Evolutionary conservation across 2,113 vertebrate species (phyloP), one percentile per base, ranked within the genome.

Genomic region (Pterocles burchelli): DNA sequence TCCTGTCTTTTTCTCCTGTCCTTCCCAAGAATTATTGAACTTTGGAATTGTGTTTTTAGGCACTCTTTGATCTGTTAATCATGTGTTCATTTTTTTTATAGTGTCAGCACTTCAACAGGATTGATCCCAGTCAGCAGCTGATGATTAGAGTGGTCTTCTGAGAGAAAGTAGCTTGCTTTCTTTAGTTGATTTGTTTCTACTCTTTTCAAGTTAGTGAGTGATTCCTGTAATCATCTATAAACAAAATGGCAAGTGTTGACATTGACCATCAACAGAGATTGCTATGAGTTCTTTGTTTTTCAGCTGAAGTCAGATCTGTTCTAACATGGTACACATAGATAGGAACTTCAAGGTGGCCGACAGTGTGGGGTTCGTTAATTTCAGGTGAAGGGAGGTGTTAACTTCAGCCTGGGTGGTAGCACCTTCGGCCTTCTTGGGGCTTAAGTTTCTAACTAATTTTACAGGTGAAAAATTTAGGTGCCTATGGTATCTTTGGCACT

Each of bases 41-140:
- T 76, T 82, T 72, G 49, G 26, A 79, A 72, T 19, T 41, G 41
- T 75, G 10, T 54, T 95, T n/a, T 90, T 80, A 25, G 4, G 13
- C 6, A 24, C 33, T 81, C 72, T 88, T 85, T 62, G 29, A 90
- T 92, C n/a, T 70, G 9, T 71, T 62, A 45, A 89, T 84, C n/a
- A n/a, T 25, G 5, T 58, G 46, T 28, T 58, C 8, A 58, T 70
- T 65, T 77, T 84, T 93, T 66, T 65, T 46, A 22, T 46, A 58
- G 51, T 34, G 38, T 55, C 0, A 0, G 22, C 48, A 46, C 43
- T 86, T 92, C 51, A 73, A 3, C 31, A 33, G 68, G 80, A 74
- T 84, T 84, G 84, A 78, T 92, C 17, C n/a, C 46, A 87, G 61
- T 74, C 72, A 92, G 46, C 87, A 96, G 51, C 73, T 87, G 77